These are phyloP conservation scores for Pteromalus puparum DNA, from an alignment of 1,140 invertebrate species.

Conservation along the genomic window DNA sequence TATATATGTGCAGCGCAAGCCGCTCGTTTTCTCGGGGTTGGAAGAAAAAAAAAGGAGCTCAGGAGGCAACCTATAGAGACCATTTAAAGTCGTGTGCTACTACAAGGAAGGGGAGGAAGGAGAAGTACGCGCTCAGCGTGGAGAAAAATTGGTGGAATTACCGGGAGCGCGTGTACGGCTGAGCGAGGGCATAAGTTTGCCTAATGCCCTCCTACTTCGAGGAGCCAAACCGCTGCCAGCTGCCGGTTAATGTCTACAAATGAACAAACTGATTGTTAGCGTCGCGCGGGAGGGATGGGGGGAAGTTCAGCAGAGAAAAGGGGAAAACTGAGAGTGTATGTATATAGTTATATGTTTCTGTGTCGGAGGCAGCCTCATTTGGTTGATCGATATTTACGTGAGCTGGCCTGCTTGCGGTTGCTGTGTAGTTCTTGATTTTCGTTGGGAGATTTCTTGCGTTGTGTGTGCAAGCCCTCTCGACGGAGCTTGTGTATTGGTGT, in stretches of 20 bases:
- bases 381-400: conserved; percentile 34
- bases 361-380: background rate
- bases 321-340: background rate
- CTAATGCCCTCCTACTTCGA: conserved; percentile 13
- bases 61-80: background rate
- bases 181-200: conserved; percentile 28
- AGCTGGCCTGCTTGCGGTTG: background rate
- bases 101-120: background rate
- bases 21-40: background rate
- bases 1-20: background rate
- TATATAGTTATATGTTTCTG: background rate
- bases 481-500: background rate
- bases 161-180: background rate
- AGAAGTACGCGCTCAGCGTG: no score
- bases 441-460: conserved; percentile 10
- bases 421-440: background rate
- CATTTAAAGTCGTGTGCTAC: background rate
- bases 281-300: background rate
- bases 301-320: background rate
- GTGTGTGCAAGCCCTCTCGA: background rate
- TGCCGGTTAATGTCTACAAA: conserved; percentile 28
- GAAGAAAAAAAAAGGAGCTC: background rate
- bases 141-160: conserved; percentile 48
- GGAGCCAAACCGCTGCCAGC: conserved; percentile 15
- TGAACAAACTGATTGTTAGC: conserved; percentile 43